Evolutionary conservation across 2,113 vertebrate species (phyloP).

Genomic region (Acanthisitta chloris): DNA sequence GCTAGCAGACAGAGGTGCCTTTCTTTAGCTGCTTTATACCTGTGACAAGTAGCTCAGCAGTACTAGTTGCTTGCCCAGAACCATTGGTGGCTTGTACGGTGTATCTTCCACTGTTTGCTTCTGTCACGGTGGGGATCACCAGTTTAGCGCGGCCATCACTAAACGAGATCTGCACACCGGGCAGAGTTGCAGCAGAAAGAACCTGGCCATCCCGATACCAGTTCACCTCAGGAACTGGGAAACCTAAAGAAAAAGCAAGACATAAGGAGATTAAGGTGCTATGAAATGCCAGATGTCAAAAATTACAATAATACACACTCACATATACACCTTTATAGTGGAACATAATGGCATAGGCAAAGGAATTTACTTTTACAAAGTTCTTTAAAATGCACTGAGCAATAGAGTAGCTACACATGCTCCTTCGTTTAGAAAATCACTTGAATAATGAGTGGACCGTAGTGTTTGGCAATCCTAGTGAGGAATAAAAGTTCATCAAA

Average conservation of each 20-base stretch:
- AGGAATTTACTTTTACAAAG: not conserved
- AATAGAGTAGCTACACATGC: not conserved
- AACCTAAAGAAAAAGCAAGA: conserved; percentile 73
- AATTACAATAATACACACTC: not conserved
- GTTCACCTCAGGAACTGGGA: conserved; percentile 99
- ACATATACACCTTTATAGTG: rapidly evolving
- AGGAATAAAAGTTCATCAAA: not conserved
- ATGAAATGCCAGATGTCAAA: not conserved
- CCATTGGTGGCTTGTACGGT: conserved; percentile 95
- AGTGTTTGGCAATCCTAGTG: not conserved
- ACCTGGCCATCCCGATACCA: conserved; percentile 99
- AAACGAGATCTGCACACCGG: conserved; percentile 97
- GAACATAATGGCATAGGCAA: not conserved
- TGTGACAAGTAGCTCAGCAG: conserved; percentile 95
- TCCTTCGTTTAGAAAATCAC: not conserved
- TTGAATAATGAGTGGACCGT: not conserved
- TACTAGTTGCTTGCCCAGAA: conserved; percentile 97
- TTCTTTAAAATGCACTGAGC: not conserved
- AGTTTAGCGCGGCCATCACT: conserved; percentile 97
- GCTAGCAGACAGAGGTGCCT: not conserved
- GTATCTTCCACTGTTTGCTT: conserved; percentile 90
- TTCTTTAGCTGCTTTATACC: conserved; percentile 62
- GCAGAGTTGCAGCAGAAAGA: conserved; percentile 89
- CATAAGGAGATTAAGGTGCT: not conserved
- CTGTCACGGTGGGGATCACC: conserved; percentile 89